Evolutionary conservation across 2,113 vertebrate genomes (phyloP), one percentile per base, ranked within the genome.

Genomic region (Balaeniceps rex): DNA sequence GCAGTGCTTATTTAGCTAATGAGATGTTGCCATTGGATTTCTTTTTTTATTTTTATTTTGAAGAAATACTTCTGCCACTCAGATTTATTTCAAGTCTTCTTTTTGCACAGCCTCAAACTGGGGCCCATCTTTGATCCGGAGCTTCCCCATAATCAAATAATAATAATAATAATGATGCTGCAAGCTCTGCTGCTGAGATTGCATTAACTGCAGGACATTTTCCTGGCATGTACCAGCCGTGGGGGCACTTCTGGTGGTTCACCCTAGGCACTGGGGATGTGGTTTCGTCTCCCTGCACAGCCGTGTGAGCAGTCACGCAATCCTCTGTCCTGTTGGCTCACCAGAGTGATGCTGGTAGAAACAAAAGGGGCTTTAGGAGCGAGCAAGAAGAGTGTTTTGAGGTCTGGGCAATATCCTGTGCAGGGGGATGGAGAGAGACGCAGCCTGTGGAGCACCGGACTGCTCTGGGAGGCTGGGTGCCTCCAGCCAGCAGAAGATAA

Each of bases 351-450:
- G 61, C 66, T 93, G 82, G n/a, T 46, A 34, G 42, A 74, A 96
- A 95, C 87, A 94, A 89, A 93, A 90, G 25, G 13, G 22, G 63
- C 84, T 95, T 94, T 77, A 40, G 93, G 66, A 80, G 63, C 34
- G 26, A 69, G 57, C 44, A 65, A 21, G 57, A 33, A 47, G 77
- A 4, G 16, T 72, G 66, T 24, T 89, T 93, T 91, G 84, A 93
- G 36, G 87, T 93, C 91, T 96, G 89, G n/a, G 29, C 38, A 25
- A 25, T 75, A 94, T 91, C 87, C 83, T 79, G 49, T 83, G 78
- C 36, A 54, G 49, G 17, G 14, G 23, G 18, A 44, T 51, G 31
- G 65, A 52, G 52, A 47, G 36, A 21, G 47, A 16, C 4, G 8
- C 54, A 78, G 65, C 31, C 51, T 4, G 0, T 63, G n/a, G 88